Evolutionary conservation across 2,888 invertebrate genomes (phyloP).

Genomic region (Malthinus seriepunctatus): DNA sequence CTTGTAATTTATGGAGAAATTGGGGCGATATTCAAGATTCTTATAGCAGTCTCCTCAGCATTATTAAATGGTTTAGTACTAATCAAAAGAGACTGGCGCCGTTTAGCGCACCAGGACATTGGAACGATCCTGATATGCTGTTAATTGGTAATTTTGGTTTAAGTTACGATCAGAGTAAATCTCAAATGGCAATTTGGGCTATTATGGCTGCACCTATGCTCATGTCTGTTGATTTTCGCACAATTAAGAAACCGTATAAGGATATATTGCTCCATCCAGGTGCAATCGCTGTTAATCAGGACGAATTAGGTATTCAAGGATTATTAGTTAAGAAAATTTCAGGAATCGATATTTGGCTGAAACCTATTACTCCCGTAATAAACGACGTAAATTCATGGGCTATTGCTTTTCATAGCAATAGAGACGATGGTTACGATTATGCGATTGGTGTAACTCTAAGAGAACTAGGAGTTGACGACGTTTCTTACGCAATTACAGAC

Average conservation of each 20-base stretch:
- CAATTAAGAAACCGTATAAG: constrained; percentile 59
- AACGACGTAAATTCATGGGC: constrained; percentile 58
- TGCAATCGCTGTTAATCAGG: constrained; percentile 66
- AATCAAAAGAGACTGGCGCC: constrained; percentile 60
- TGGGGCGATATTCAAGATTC: constrained; percentile 67
- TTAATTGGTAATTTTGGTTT: constrained; percentile 62
- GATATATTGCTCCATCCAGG: constrained; percentile 62
- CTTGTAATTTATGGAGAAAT: constrained; percentile 68
- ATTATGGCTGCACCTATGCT: constrained; percentile 68
- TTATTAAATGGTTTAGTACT: constrained; percentile 63
- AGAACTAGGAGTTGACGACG: constrained; percentile 45
- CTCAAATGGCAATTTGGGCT: constrained; percentile 73
- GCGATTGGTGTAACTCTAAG: constrained; percentile 46
- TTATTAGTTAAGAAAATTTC: constrained; percentile 23
- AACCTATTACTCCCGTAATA: constrained; percentile 57
- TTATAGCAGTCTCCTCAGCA: constrained; percentile 59
- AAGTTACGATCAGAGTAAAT: constrained; percentile 64
- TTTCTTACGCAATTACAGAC: constrained; percentile 51
- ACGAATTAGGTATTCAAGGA: constrained; percentile 64
- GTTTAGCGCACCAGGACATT: constrained; percentile 66
- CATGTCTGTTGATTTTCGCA: constrained; percentile 66
- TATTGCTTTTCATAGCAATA: constrained; percentile 61
- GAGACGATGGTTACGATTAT: constrained; percentile 55
- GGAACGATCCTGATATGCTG: constrained; percentile 72
- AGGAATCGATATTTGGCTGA: constrained; percentile 61